Evolutionary conservation across 1,140 invertebrate species (phyloP).

Genomic region (Drosophila navojoa): DNA sequence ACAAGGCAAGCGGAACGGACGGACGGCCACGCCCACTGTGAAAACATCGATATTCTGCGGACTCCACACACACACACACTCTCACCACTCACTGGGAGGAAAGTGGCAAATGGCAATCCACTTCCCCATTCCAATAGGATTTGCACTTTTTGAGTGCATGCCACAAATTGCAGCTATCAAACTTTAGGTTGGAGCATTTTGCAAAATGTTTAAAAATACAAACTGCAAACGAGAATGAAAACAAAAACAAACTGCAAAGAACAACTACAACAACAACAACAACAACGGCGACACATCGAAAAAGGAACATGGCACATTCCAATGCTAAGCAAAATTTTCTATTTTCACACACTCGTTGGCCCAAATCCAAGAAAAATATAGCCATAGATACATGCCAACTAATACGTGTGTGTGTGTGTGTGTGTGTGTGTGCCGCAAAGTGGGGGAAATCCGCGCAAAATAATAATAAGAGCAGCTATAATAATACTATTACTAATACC

Average conservation of each 20-base stretch:
- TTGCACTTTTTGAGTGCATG: slow-evolving; percentile 40
- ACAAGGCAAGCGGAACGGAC: slow-evolving; percentile 22
- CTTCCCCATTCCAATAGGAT: slow-evolving; percentile 36
- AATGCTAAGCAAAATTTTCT: slow-evolving; percentile 67
- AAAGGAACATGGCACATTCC: slow-evolving; percentile 68
- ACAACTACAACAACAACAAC: slow-evolving; percentile 31
- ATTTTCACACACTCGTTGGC: slow-evolving; percentile 77
- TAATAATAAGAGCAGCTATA: slow-evolving; percentile 8
- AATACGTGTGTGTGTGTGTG: not conserved
- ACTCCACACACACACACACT: not conserved
- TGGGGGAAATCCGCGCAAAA: slow-evolving; percentile 68
- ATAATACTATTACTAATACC: slow-evolving; percentile 45
- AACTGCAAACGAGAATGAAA: slow-evolving; percentile 55
- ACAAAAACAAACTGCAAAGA: slow-evolving; percentile 43
- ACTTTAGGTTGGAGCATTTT: slow-evolving; percentile 49
- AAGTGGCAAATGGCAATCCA: slow-evolving; percentile 2
- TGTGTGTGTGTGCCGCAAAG: slow-evolving; percentile 24
- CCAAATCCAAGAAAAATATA: slow-evolving; percentile 81
- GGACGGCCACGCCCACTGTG: slow-evolving; percentile 24
- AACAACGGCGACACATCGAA: slow-evolving; percentile 28
- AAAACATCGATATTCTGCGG: slow-evolving; percentile 24
- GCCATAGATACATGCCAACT: slow-evolving; percentile 41
- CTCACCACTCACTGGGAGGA: not conserved
- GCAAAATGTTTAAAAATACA: slow-evolving; percentile 74
- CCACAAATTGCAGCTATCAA: slow-evolving; percentile 63